Evolutionary conservation across 2,113 vertebrate species (phyloP), one percentile per base, ranked within the genome.

Genomic region (Neodon shergylaensis): DNA sequence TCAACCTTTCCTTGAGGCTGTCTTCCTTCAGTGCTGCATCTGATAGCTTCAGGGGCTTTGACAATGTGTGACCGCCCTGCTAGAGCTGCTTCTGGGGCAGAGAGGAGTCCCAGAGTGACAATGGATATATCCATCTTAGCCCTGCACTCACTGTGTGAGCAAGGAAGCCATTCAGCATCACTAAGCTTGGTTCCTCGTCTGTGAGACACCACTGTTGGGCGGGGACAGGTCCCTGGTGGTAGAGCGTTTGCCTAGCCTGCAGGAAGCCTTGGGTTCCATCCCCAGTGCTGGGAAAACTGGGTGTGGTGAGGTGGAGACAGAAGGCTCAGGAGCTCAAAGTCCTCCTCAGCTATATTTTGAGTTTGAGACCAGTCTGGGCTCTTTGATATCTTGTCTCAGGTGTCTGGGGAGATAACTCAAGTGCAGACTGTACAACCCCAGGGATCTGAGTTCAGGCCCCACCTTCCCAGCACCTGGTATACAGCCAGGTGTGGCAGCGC

Each of bases 201-300:
- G 24, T 42, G 54, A 58, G 24, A 54, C 19, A n/a, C 13, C 24
- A 49, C 4, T 5, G 17, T 9, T 61, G 14, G 14, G 8, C 61
- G 0, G 26, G 39, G n/a, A 1, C 3, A 7, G 0, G 0, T 33
- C n/a, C 26, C 5, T 21, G 16, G 39, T 47, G 42, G 16, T 65
- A 19, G 82, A 66, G 28, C 7, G 1, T 26, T 65, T 44, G 39
- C 16, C 61, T 65, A 7, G 39, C 24, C 47, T 3, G 2, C 4
- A 1, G 39, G 11, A 21, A 21, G 82, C 61, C 39, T 28, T 33
- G 39, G 58, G 14, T 31, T 84, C 39, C 26, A 28, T 16, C 39
- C 24, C 26, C 24, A 44, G 58, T 8, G 1, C 39, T 19, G 26
- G 4, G 39, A 33, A 65, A 84, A 47, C 61, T 85, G 28, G 16